Conservation (phyloP, 2,113 vertebrate genomes). For the Lycaon pictus region DNA sequence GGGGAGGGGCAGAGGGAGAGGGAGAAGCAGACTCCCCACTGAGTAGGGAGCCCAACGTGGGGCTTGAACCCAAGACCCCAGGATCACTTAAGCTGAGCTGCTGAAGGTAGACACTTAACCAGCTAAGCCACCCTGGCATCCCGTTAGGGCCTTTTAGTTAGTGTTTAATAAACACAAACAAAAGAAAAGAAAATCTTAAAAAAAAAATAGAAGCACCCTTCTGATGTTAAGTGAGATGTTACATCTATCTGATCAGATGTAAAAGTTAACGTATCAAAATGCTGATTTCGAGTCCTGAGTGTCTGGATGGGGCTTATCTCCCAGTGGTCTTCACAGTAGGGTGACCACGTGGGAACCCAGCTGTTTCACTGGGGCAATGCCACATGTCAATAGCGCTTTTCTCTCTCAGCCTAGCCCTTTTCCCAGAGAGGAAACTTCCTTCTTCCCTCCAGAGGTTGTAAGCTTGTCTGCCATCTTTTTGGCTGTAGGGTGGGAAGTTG, state of each 20-base stretch:
- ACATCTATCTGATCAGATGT: background rate
- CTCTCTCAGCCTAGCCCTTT: background rate
- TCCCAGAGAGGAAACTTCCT: background rate
- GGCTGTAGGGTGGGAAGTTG: background rate
- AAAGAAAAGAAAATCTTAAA: no score
- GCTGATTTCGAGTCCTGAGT: background rate
- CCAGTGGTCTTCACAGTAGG: background rate
- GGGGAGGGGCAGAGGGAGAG: background rate
- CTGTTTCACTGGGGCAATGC: background rate
- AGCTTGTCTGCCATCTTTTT: background rate
- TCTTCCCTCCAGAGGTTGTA: background rate
- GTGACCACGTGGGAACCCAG: background rate
- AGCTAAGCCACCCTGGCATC: no score
- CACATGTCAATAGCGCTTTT: background rate
- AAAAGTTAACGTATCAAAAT: background rate
- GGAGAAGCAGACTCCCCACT: background rate
- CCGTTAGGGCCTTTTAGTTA: no score
- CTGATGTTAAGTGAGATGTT: background rate
- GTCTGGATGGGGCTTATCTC: background rate
- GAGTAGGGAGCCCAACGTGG: background rate
- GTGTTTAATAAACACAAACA: no score
- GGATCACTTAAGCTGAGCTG: background rate
- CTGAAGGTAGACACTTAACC: no score
- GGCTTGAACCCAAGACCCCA: background rate
- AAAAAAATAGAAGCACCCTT: background rate